Base-by-base conservation (phyloP, 2,113 vertebrate genomes). In the Vidua macroura region DNA sequence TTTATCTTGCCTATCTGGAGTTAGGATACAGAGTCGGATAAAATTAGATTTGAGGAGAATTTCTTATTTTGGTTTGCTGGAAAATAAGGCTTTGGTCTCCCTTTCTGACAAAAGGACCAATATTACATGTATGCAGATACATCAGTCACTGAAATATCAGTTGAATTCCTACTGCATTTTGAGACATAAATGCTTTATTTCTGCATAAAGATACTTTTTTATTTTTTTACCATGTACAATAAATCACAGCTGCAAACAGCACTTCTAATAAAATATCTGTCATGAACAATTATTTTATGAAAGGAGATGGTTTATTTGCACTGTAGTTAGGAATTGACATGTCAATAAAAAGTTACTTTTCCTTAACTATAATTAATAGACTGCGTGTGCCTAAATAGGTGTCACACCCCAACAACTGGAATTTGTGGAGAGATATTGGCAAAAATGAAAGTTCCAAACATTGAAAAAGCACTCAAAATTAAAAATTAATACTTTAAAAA, bases 301-400 rank as follows among this genome's bases (percentile, higher is more conserved):
- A 88, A 59, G 37, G 41, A 84, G 62, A 44, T 6, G 23, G 51
- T 96, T 92, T 93, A 69, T 96, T 83, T 96, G 31, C 53, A 58
- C 37, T 58, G 25, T 55, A 53, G 25, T 92, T 81, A 69, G 62
- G 64, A 95, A 48, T 76, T 96, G 68, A 82, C 35, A 41, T 62
- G n/a, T 91, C 75, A 90, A 59, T 87, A 39, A 95, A 92, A 70
- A 80, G 85, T 44, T 21, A 17, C 64, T 96, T 90, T 75, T 83
- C 46, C 72, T 92, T 89, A 91, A 89, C 31, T 80, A 41, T 24
- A 79, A 20, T 67, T 89, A 93, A 89, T 52, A 83, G 52, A 70
- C 41, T 59, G 39, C 5, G 15, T 43, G 44, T 81, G 49, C 37
- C 86, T 78, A n/a, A 72, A 14, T 53, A 68, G 18, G 9, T 62